These are phyloP conservation scores for Romanogobio albipinnatus DNA, from an alignment of 2,113 vertebrate species.

Conservation along the genomic window DNA sequence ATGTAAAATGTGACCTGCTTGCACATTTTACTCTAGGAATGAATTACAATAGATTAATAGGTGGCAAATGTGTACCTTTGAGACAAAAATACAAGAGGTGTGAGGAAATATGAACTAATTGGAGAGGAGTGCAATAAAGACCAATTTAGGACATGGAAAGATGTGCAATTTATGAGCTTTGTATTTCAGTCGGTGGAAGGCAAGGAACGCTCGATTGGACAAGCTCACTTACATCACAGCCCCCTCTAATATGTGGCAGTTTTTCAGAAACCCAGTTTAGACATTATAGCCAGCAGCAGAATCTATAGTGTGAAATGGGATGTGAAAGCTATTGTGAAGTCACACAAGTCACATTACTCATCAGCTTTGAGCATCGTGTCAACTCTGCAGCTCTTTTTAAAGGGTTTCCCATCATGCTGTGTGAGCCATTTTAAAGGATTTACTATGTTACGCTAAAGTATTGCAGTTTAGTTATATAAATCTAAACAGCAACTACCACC, in stretches of 20 bases:
- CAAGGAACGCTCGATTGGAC: slow-evolving; percentile 38
- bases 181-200: slow-evolving; percentile 18
- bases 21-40: not conserved
- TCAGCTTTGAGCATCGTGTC: slow-evolving; percentile 56
- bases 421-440: not conserved
- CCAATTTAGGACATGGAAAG: slow-evolving; percentile 34
- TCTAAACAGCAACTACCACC: not conserved
- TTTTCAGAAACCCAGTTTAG: slow-evolving; percentile 50
- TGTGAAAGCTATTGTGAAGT: slow-evolving; percentile 65
- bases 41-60: slow-evolving; percentile 35
- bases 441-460: slow-evolving; percentile 16
- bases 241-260: slow-evolving; percentile 44
- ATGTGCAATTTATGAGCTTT: slow-evolving; percentile 46
- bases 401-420: slow-evolving; percentile 47
- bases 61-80: not conserved
- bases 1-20: slow-evolving; percentile 17
- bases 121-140: not conserved
- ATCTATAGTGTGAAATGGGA: slow-evolving; percentile 65
- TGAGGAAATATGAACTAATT: not conserved
- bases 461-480: slow-evolving; percentile 41
- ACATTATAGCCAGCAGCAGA: slow-evolving; percentile 54
- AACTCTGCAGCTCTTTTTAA: slow-evolving; percentile 53
- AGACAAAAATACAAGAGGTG: not conserved
- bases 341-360: slow-evolving; percentile 66
- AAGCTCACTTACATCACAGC: slow-evolving; percentile 35